Conservation (phyloP, 2,888 invertebrate species). For the Dasysyrphus tricinctus region DNA sequence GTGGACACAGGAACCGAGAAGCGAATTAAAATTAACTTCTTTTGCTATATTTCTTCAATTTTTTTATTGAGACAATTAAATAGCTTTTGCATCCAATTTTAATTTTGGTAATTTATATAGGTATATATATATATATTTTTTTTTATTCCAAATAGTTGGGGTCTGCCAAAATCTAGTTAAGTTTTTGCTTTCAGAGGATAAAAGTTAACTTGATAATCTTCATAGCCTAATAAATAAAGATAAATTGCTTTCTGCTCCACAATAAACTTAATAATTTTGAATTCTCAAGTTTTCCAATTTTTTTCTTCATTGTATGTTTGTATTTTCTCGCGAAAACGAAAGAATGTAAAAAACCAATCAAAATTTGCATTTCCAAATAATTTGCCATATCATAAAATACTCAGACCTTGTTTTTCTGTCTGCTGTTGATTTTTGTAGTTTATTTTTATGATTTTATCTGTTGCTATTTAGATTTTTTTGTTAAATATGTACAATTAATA, state of each 20-base stretch:
- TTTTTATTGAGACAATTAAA: constrained; percentile 39
- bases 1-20: too few relatives aligned
- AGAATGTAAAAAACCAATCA: constrained; percentile 6
- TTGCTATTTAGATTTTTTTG: constrained; percentile 8
- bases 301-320: background rate
- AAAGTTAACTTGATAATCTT: background rate
- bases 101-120: too few relatives aligned
- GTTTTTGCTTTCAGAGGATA: constrained; percentile 19
- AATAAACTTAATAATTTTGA: constrained; percentile 29
- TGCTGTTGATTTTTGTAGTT: background rate
- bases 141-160: constrained; percentile 30
- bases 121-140: constrained; percentile 15
- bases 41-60: constrained; percentile 45
- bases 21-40: background rate
- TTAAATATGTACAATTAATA: constrained; percentile 70
- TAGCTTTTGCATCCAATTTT: constrained; percentile 31
- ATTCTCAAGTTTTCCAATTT: background rate
- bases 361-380: constrained; percentile 26
- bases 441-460: constrained; percentile 22
- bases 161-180: constrained; percentile 39
- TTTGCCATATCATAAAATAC: constrained; percentile 11
- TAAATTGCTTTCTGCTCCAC: background rate
- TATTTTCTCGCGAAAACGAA: constrained; percentile 20
- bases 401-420: background rate
- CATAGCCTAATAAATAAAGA: background rate